phyloP scores from a whole-genome alignment of 1,140 invertebrate species.

The Camponotus vicinus region DNA sequence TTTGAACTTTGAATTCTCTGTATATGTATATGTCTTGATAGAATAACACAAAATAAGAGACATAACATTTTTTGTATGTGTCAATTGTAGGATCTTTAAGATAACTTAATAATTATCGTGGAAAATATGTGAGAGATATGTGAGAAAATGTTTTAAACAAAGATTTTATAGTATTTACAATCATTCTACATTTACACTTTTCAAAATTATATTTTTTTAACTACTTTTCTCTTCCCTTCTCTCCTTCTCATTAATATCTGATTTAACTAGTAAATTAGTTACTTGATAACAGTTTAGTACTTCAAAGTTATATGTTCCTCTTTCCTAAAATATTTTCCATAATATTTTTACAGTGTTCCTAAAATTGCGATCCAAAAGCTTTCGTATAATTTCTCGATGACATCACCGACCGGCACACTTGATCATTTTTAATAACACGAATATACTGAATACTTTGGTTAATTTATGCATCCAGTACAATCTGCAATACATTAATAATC shows the following conservation, averaged over 20 bases:
- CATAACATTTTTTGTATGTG: no score
- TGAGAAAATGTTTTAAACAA: not conserved
- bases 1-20: no score
- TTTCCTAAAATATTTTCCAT: not conserved
- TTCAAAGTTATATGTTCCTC: not conserved
- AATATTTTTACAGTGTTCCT: not conserved
- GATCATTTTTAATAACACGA: conserved; percentile 79
- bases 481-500: conserved; percentile 75
- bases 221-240: not conserved
- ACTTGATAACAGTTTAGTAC: not conserved
- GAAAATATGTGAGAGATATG: no score
- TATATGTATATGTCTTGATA: no score
- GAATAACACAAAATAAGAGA: no score
- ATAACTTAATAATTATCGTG: no score
- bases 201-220: conserved; percentile 9
- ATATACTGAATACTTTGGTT: conserved; percentile 78
- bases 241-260: not conserved
- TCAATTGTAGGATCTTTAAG: no score
- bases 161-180: not conserved
- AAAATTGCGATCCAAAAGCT: not conserved
- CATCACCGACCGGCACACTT: conserved; percentile 76
- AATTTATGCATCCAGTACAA: conserved; percentile 83
- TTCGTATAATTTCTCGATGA: not conserved
- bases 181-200: not conserved
- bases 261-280: conserved; percentile 26